Conservation (phyloP, 1,140 invertebrate genomes). For the Phocides pigmalion region DNA sequence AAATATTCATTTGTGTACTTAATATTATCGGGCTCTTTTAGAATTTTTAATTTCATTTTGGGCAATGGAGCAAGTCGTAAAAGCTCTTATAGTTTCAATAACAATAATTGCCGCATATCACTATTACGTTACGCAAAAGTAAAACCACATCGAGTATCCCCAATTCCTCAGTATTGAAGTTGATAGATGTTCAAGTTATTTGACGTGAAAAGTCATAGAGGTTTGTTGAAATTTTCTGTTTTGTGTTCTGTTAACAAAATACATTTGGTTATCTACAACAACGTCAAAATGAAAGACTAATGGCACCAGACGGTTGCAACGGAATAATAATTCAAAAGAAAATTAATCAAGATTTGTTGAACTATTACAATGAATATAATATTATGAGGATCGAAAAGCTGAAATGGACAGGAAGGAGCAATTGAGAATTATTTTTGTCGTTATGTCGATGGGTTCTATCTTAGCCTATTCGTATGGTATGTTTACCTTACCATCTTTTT, state of each 20-base stretch:
- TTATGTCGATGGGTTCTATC: conserved; percentile 54
- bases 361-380: conserved; percentile 37
- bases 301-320: background rate
- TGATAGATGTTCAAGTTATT: no score
- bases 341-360: background rate
- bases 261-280: background rate
- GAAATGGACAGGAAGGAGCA: conserved; percentile 59
- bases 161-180: background rate
- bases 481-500: conserved; percentile 35
- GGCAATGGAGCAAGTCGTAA: conserved; percentile 44
- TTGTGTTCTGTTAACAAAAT: conserved; percentile 7
- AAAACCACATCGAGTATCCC: background rate
- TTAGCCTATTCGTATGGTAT: conserved; percentile 60
- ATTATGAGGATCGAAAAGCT: conserved; percentile 15
- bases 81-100: conserved; percentile 44
- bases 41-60: background rate
- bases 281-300: conserved; percentile 22
- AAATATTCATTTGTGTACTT: no score
- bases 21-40: background rate
- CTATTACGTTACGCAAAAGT: conserved; percentile 42
- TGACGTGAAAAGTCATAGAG: background rate
- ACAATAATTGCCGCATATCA: conserved; percentile 48
- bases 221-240: conserved; percentile 14
- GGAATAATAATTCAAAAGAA: background rate
- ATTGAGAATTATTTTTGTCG: conserved; percentile 48